These are phyloP conservation scores for Dromius quadrimaculatus DNA, from an alignment of 2,888 invertebrate species.

Conservation along the genomic window DNA sequence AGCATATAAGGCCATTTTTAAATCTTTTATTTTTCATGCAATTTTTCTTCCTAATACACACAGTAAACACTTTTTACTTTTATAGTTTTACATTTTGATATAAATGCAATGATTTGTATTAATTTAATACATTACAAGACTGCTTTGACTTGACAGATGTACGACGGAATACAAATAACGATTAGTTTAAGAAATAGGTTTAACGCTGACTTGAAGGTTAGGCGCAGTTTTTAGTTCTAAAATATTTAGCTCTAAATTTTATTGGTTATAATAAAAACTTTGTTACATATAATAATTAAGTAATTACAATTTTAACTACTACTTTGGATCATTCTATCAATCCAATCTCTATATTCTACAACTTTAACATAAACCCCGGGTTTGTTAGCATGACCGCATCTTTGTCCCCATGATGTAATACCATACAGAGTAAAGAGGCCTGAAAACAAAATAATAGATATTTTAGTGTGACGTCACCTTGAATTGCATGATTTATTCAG, in stretches of 20 bases:
- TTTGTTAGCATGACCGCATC: slow-evolving; percentile 79
- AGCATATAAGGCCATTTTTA: neutral
- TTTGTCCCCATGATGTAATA: slow-evolving; percentile 83
- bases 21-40: neutral
- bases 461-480: too few species aligned
- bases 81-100: neutral
- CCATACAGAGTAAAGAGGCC: slow-evolving; percentile 77
- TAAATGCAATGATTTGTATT: neutral
- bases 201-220: too few species aligned
- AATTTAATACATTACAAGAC: too few species aligned
- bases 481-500: too few species aligned
- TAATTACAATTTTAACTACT: slow-evolving; percentile 27
- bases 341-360: slow-evolving; percentile 76
- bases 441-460: slow-evolving; percentile 60
- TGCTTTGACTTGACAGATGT: neutral
- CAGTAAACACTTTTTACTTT: neutral
- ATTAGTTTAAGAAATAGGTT: neutral
- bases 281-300: too few species aligned
- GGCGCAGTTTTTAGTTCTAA: too few species aligned
- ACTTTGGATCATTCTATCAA: slow-evolving; percentile 69
- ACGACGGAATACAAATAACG: neutral
- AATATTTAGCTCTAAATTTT: too few species aligned
- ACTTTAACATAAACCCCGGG: slow-evolving; percentile 82
- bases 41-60: neutral
- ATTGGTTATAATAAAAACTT: too few species aligned